Base-by-base conservation (phyloP, 2,888 invertebrate species). In the Aspidiotus rigidus region DNA sequence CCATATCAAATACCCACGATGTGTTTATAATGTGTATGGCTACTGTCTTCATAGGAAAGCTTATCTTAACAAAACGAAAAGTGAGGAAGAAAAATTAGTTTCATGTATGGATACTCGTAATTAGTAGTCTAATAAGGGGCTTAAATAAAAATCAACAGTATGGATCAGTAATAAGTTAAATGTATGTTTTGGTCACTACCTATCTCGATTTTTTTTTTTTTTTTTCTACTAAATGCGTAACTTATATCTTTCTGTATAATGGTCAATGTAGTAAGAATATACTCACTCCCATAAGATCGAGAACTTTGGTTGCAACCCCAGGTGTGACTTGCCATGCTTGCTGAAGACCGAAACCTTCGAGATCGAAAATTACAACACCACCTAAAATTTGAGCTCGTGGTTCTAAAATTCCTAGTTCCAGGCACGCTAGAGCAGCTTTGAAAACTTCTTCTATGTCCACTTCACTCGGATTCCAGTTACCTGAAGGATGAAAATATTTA, bases 21-120 rank as follows among this genome's bases (percentile, higher is more conserved):
- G 90, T 88, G 77, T 89, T 86, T 49, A 90, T 82, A 64, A 91
- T 83, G 78, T 91, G 90, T 69, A 90, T 83, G 0, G 88, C 86
- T 72, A 86, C 80, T 0, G 86, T 87, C 64, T 83, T 84, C 75
- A 88, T 82, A 0, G 90, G 90, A 77, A 88, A 88, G 67, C 86
- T 83, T 0, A 87, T 84, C 71, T 81, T 74, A 62, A 74, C 28
- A 28, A 28, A 28, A 28, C 5, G 5, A 28, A 28, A 28, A 28
- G 5, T 3, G 28, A 28, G 28, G 28, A 28, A 3, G 5, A 3
- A 3, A 1, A 28, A 28, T 28, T 28, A 28, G 5, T 28, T 28
- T 28, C 28, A 3, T 28, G 28, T 5, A 28, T 28, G 5, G 28
- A 5, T 28, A 28, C n/a, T n/a, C n/a, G n/a, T n/a, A n/a, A n/a